Base-by-base conservation (phyloP, 2,888 invertebrate genomes). In the Ganaspis brasiliensis region DNA sequence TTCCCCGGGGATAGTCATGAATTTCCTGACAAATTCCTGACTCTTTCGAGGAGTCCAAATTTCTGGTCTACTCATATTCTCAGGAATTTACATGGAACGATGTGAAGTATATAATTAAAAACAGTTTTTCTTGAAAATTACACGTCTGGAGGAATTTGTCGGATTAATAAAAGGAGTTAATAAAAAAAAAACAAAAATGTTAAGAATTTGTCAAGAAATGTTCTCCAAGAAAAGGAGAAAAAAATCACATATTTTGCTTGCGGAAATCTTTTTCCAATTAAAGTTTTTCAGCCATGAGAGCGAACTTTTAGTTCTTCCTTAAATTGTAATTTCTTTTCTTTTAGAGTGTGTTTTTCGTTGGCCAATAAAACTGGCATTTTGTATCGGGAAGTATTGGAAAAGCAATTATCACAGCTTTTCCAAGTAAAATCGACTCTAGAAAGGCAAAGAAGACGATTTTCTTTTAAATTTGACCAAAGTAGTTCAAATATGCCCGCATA, bases 381-480 rank as follows among this genome's bases (percentile, higher is more conserved):
- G 52, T 52, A 56, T 59, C 19, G 71, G 71, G 57, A 37, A 70
- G 31, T 70, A 75, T 70, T 49, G 75, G 71, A 59, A 56, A 75
- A 75, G 75, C 71, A 75, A 75, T 75, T 70, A 75, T 75, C 70
- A 67, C 71, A 63, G 59, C 45, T 40, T 49, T 63, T 74, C 21
- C 9, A 21, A n/a, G 74, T 72, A 40, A 40, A 57, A 57, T 37
- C 40, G 63, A 19, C 19, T 52, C 8, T 19, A 52, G 4, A 52
- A 52, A 52, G 19, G 16, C 52, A 52, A 16, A 16, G 52, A n/a
- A 16, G n/a, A 49, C 14, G n/a, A 49, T n/a, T n/a, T 45, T 45
- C 45, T 45, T 31, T 31, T 31, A 6, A 31, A 31, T 31, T 31
- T 31, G 31, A 31, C 31, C 31, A 31, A 31, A 4, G 3, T 31